Base-by-base conservation (phyloP, 2,888 invertebrate genomes). In the Acanthacorydalis orientalis region DNA sequence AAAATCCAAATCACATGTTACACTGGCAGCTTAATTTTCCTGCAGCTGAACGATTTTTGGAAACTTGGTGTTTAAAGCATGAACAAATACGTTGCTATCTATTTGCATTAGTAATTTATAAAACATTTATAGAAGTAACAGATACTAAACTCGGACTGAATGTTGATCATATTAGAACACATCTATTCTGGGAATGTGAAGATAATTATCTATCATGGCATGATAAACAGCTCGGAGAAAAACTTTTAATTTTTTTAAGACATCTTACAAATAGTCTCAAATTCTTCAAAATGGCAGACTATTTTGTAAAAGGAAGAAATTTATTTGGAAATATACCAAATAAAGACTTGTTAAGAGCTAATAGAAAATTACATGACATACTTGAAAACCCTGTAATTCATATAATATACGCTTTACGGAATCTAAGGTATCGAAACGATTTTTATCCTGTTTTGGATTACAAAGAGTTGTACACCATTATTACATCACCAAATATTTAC, bases 21-120 rank as follows among this genome's bases (percentile, higher is more conserved):
- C 84, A 88, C 61, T 89, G 88, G 88, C 80, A 78, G 61, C 69
- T 87, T 2, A 72, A 74, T 38, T 88, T 86, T 58, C 84, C 85
- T 0, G 77, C 78, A 47, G 85, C 83, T 0, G 86, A 87, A 61
- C 72, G 78, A 23, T 83, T 77, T 58, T 65, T 89, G 52, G 82
- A 87, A 59, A 77, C 78, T 12, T 76, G 77, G 53, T 76, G 77
- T 53, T 69, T 87, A 59, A 75, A 77, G 0, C 77, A 77, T 57
- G 72, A 79, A 1, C 88, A 88, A 56, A 74, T 80, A 41, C 73
- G 81, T 50, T 75, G 83, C 49, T 80, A 80, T 57, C 66, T 85
- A 52, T 75, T 84, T 53, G 65, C 80, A 1, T 64, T 85, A 51
- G 67, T 76, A 35, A 61, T 89, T n/a, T 75, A 81, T 53, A 83